Conservation (phyloP, 2,888 invertebrate genomes). For the Hemicrepidius hirtus region DNA sequence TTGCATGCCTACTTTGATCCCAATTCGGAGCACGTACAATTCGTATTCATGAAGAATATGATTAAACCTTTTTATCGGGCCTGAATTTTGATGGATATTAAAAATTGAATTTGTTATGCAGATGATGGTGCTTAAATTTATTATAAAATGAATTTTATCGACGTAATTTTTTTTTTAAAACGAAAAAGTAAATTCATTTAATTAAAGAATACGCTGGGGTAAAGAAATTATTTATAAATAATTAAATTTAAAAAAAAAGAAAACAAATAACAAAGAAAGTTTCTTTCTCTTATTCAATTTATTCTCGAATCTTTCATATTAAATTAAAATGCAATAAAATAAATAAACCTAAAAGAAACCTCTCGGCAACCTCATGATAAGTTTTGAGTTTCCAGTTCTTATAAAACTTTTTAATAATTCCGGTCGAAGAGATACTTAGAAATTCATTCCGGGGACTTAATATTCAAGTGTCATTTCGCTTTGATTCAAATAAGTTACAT, state of each 20-base stretch:
- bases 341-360: slow-evolving; percentile 23
- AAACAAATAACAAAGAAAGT: neutral
- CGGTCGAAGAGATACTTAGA: slow-evolving; percentile 22
- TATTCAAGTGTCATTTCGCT: slow-evolving; percentile 29
- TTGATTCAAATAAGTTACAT: slow-evolving; percentile 28
- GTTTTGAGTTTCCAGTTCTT: slow-evolving; percentile 27
- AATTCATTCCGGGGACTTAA: slow-evolving; percentile 30
- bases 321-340: slow-evolving; percentile 29
- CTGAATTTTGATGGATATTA: slow-evolving; percentile 54
- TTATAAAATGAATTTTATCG: slow-evolving; percentile 46
- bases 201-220: too few species aligned
- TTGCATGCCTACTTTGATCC: slow-evolving; percentile 45
- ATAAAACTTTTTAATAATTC: slow-evolving; percentile 36
- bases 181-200: neutral
- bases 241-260: neutral
- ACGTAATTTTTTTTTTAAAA: slow-evolving; percentile 31
- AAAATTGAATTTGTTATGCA: slow-evolving; percentile 53
- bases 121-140: slow-evolving; percentile 46
- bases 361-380: slow-evolving; percentile 25
- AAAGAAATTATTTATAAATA: too few species aligned
- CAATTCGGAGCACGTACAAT: slow-evolving; percentile 52
- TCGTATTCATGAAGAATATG: slow-evolving; percentile 54
- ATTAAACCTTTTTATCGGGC: slow-evolving; percentile 52
- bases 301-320: slow-evolving; percentile 1
- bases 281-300: neutral